Base-by-base conservation (phyloP, 2,888 invertebrate genomes). In the Troides helena region DNA sequence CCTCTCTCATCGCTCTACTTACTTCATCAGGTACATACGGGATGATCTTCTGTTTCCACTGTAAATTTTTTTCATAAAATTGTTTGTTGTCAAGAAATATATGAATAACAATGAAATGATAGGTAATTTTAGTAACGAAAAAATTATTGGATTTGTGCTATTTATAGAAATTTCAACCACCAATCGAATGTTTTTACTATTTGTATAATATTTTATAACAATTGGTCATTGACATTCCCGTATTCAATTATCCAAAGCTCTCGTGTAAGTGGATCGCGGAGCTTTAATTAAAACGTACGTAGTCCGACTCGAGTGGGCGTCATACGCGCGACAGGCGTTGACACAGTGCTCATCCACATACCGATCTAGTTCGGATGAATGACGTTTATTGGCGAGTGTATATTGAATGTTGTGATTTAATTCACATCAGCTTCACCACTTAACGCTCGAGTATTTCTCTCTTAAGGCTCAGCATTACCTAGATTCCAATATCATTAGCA, bases 251-350 rank as follows among this genome's bases (percentile, higher is more conserved):
- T 62, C 56, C 57, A 65, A 69, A 69, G 69, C 65, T 65, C 57
- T 53, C 57, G 53, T 46, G 58, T 59, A 59, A 70, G 59, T 62
- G 61, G 61, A 59, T 65, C 65, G 50, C 43, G 50, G 62, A 53
- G 62, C 69, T 65, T 69, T 70, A 70, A 70, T 70, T 70, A 70
- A 70, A 65, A 66, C 66, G 66, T 58, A 66, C 62, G 61, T 59
- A 66, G 61, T 59, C 66, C 66, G 53, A 66, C 59, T 58, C 66
- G 69, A 70, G 69, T 59, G 69, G 69, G 56, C 66, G 69, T 66
- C 69, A 70, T 61, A 70, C 36, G 62, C 43, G 39, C 66, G 69
- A 66, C 66, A 69, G 57, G 59, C 69, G 65, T 70, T 70, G 69
- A 69, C 69, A 66, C 58, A 66, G 53, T 50, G 25, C 69, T 65